phyloP scores from a whole-genome alignment of 2,113 vertebrate genomes.

The Talpa occidentalis region DNA sequence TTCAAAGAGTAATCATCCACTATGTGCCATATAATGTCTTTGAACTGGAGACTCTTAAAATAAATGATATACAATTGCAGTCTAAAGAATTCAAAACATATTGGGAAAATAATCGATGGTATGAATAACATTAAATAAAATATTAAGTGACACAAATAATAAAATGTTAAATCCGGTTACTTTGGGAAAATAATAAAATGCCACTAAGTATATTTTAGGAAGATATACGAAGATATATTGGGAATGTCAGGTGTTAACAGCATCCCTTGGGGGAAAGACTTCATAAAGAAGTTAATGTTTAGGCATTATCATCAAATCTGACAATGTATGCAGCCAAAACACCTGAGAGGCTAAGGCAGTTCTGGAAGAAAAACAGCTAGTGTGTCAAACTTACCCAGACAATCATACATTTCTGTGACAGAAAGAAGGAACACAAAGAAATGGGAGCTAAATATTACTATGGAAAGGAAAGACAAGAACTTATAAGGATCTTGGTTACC shows the following conservation, averaged over 20 bases:
- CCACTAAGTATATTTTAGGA: background rate
- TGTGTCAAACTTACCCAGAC: background rate
- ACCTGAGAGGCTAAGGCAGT: background rate
- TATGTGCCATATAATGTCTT: background rate
- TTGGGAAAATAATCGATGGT: background rate
- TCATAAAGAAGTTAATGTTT: background rate
- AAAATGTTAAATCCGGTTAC: background rate
- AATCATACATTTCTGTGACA: background rate
- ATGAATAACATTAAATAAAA: too few relatives aligned
- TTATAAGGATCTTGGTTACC: background rate
- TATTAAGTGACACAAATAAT: too few relatives aligned
- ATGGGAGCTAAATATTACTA: background rate
- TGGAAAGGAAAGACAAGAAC: background rate
- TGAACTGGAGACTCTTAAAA: background rate
- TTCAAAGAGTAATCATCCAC: background rate
- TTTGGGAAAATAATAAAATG: background rate
- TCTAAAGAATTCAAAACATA: background rate
- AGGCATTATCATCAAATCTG: background rate
- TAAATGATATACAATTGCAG: background rate
- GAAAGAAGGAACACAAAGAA: background rate
- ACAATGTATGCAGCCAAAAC: fast-evolving
- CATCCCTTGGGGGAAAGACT: too few relatives aligned
- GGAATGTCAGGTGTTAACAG: fast-evolving
- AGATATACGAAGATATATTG: fast-evolving
- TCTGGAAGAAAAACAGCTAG: background rate